Evolutionary conservation across 2,888 invertebrate genomes (phyloP).

Genomic region (Thysanoteuthis rhombus): DNA sequence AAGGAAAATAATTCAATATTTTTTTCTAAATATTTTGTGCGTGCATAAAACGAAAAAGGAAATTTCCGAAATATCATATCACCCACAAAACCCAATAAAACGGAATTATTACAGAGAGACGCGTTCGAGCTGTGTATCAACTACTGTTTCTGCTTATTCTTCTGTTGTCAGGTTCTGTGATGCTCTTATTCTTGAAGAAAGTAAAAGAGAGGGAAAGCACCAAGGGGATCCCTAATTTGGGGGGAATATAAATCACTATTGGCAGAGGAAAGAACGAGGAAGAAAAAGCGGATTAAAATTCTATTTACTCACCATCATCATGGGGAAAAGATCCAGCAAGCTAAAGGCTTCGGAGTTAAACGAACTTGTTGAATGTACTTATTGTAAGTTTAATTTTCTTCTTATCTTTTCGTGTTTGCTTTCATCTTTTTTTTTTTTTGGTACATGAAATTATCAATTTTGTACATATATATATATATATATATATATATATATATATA

Average conservation of each 20-base stretch:
- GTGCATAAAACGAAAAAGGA: background rate
- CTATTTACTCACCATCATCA: constrained; percentile 36
- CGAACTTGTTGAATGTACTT: constrained; percentile 49
- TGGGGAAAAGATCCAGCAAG: constrained; percentile 53
- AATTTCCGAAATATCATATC: background rate
- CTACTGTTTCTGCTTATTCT: no score
- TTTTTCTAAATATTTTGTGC: background rate
- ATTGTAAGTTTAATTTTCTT: constrained; percentile 47
- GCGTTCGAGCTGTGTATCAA: no score
- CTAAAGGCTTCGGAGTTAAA: constrained; percentile 46
- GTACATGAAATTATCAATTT: no score
- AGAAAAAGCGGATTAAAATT: background rate
- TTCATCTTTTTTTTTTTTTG: background rate
- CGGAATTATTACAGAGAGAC: no score
- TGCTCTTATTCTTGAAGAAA: background rate
- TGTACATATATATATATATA: no score
- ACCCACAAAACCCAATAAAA: no score
- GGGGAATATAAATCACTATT: background rate
- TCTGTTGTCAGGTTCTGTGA: no score
- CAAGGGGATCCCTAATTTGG: background rate
- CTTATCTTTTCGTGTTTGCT: background rate
- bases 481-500: no score
- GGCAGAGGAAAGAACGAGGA: background rate
- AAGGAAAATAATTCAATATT: background rate
- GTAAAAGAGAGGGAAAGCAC: background rate